A percentile compares a stretch with the other conserved stretches of the same genome.
These are phyloP conservation scores for Aldrovandia affinis DNA, from an alignment of 2,797 vertebrate genomes.

Conservation along the genomic window DNA sequence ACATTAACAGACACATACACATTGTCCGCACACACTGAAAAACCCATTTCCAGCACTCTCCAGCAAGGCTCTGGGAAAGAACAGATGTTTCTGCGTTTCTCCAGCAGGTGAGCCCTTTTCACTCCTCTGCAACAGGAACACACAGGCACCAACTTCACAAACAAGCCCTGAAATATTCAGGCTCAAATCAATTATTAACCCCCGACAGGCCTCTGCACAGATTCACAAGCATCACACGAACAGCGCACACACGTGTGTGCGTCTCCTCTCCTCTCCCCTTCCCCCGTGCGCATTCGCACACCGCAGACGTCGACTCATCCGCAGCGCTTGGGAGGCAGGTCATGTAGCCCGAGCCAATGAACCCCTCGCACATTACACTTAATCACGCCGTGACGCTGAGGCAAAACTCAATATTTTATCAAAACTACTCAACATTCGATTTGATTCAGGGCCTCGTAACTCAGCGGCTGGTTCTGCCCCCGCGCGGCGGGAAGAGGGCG, in stretches of 20 bases:
- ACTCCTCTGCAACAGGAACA: slow-evolving; percentile 18
- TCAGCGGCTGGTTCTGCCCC: slow-evolving; percentile 53
- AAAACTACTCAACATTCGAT: slow-evolving; percentile 56
- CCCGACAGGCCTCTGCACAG: slow-evolving; percentile 21
- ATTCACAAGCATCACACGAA: not conserved
- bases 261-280: not conserved
- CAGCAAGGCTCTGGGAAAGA: not conserved
- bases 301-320: not conserved
- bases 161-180: slow-evolving; percentile 31
- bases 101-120: not conserved
- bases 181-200: slow-evolving; percentile 24
- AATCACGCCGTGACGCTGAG: slow-evolving; percentile 48
- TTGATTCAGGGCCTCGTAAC: slow-evolving; percentile 60
- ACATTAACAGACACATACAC: slow-evolving; percentile 19
- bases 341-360: slow-evolving; percentile 11
- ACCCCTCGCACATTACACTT: slow-evolving; percentile 45
- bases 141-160: slow-evolving; percentile 16
- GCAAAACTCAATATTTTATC: slow-evolving; percentile 9
- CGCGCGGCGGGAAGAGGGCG: slow-evolving; percentile 48
- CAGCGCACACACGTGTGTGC: not conserved
- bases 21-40: not conserved
- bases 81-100: slow-evolving; percentile 26
- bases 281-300: not conserved
- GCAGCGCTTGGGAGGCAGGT: not conserved
- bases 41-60: not conserved